Base-by-base conservation (phyloP, 2,113 vertebrate species). In the Cephalopterus ornatus region DNA sequence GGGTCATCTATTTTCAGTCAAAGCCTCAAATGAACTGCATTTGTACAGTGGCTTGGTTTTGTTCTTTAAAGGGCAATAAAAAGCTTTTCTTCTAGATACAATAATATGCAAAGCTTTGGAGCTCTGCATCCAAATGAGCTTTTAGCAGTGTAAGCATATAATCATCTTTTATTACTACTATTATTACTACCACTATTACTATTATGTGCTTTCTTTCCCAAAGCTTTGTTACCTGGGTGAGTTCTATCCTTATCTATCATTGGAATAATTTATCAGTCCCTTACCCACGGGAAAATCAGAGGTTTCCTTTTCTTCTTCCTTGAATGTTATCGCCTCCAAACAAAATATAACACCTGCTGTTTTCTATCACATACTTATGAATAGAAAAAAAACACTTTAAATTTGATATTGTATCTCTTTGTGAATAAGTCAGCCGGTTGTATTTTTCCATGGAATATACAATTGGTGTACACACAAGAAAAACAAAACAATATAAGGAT, bases 271-370 rank as follows among this genome's bases (percentile, higher is more conserved):
- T 91, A 90, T 75, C 49, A 86, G 47, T 44, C 61, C 55, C n/a
- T 17, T 65, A 77, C 18, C 33, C 12, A 1, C 21, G 17, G 52
- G 37, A 68, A 81, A 80, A 84, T 11, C 12, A 90, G 22, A 92
- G 20, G 14, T 52, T 77, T 80, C 71, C 71, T 90, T 93, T 94
- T 93, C n/a, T 93, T 84, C 44, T 67, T 86, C 24, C 39, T 89
- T 91, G 90, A 96, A 95, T 89, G 56, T 86, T 91, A 90, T 94
- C 92, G 93, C 35, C 23, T 84, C 20, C 26, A 37, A 81, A 72
- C 41, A 94, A 94, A 94, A 81, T n/a, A 59, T 21, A 95, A 61
- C 47, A 95, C 85, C 93, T 89, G 83, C 83, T 94, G 85, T 68
- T 95, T 95, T 84, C 79, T 84, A 88, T 75, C 90, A 90, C 59